Evolutionary conservation across 2,797 vertebrate species (phyloP), one percentile per base, ranked within the genome.

Genomic region (Pogonophryne albipinna): DNA sequence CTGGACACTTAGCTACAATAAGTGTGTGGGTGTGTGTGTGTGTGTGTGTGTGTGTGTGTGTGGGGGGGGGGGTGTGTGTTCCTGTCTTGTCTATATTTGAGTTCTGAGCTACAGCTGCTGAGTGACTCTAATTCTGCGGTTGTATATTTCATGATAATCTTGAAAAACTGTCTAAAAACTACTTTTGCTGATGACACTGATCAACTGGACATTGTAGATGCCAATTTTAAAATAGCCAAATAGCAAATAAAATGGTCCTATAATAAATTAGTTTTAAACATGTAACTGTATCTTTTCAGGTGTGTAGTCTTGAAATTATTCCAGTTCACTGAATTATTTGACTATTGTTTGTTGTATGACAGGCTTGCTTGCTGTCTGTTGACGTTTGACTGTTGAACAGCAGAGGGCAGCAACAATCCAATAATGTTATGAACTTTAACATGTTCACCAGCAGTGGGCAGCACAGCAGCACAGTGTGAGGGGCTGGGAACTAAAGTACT

Each of bases 351-450:
- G 11, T 27, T 19, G 4, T 51, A 70, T 2, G n/a, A 38, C 38
- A 44, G 0, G n/a, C 58, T 34, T n/a, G 8, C 3, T 7, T 10
- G 27, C 0, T 64, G 12, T 34, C 34, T 42, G 47, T 44, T 87
- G 67, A 85, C 74, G 67, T 92, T 82, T 82, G 49, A 71, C 41
- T 66, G 19, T 59, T 74, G 72, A 71, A 80, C 93, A 94, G 81
- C 70, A 95, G 94, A 88, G 90, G 92, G 93, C 66, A 93, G 91
- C 85, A 94, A 82, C 78, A 88, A 72, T 61, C 59, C 19, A 85
- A 67, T 50, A 71, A 77, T 80, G 47, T 4, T 49, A 49, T 34
- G 27, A 19, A 42, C n/a, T 66, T 38, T 27, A 20, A 45, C 19
- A 41, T 68, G 61, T 31, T 58, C 14, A 12, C 1, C 42, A 51